Evolutionary conservation across 2,888 invertebrate genomes (phyloP), one percentile per base, ranked within the genome.

Genomic region (Orgyia antiqua): DNA sequence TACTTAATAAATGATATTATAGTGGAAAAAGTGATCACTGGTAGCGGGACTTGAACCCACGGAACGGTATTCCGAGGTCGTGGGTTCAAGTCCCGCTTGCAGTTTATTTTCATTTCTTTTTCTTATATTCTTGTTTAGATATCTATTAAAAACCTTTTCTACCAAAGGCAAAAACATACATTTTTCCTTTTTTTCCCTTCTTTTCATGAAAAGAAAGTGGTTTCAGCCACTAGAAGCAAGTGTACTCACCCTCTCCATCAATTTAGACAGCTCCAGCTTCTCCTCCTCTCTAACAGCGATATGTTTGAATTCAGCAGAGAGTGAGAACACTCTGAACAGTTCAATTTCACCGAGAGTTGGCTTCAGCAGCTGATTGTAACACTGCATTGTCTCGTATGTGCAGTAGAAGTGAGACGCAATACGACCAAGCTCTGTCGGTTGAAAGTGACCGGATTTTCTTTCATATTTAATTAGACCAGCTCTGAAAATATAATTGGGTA

Each of bases 321-420:
- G 87, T 0, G 99, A 98, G 77, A 99, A 99, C n/a, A 99, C 98
- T 1, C 95, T 78, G 79, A 99, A 98, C 39, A 99, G 84, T 73
- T 99, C 99, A 27, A 99, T 99, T 84, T 99, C 99, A 39, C 97
- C 96, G 1, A 99, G 87, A 0, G 98, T 99, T 8, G 98, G 96
- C 71, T 99, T 98, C 41, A 99, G 78, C 27, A 99, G 88, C 68
- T 98, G 97, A 74, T 98, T 98, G 83, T 99, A 99, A 0, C 96
- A 95, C 52, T 95, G 90, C 92, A 99, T 98, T 0, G 98, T 97
- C 51, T 99, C 98, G 73, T 96, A 93, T 0, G 98, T 97, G 67
- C 98, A 96, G 80, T 99, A 99, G 88, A 95, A 99, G 86, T 99
- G 98, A 0, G 98, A 98, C 2, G 99, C 96, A 63, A 99, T 99